Evolutionary conservation across 2,888 invertebrate species (phyloP).

Genomic region (Seira ritae): DNA sequence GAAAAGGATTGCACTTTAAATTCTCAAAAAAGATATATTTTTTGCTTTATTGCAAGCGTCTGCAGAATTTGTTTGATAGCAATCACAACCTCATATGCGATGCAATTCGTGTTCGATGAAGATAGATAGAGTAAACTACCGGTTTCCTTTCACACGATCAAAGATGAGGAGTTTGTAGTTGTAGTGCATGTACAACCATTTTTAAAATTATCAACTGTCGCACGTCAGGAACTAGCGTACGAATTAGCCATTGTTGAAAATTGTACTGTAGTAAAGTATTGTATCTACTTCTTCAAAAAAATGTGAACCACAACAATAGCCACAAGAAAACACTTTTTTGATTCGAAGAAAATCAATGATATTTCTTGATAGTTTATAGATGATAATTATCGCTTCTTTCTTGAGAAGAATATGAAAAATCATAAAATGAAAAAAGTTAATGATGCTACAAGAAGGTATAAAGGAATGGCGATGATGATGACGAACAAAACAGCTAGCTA

Average conservation of each 20-base stretch:
- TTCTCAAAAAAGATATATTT: no score
- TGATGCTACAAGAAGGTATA: no score
- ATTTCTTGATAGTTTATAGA: not conserved
- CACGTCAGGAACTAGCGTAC: not conserved
- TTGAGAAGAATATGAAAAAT: not conserved
- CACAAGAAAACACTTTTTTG: not conserved
- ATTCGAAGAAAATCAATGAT: not conserved
- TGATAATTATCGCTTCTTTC: not conserved
- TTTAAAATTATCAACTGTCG: conserved; percentile 21
- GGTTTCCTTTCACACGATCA: conserved; percentile 61
- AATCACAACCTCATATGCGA: not conserved
- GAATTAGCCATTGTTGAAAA: no score
- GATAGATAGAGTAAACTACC: conserved; percentile 49
- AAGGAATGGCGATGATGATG: no score
- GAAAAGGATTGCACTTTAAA: no score
- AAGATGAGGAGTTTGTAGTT: conserved; percentile 7
- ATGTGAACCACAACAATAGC: not conserved
- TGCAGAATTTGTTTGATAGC: no score
- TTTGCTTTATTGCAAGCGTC: no score
- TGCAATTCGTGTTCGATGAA: not conserved
- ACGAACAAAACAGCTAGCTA: not conserved
- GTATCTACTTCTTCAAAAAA: not conserved
- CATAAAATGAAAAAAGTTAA: not conserved
- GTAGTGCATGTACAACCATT: not conserved
- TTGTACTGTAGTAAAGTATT: not conserved